Percentiles rank a stretch among this genome's conserved stretches.
Evolutionary conservation across 2,113 vertebrate genomes (phyloP).

Genomic region (Corythornis cristatus): DNA sequence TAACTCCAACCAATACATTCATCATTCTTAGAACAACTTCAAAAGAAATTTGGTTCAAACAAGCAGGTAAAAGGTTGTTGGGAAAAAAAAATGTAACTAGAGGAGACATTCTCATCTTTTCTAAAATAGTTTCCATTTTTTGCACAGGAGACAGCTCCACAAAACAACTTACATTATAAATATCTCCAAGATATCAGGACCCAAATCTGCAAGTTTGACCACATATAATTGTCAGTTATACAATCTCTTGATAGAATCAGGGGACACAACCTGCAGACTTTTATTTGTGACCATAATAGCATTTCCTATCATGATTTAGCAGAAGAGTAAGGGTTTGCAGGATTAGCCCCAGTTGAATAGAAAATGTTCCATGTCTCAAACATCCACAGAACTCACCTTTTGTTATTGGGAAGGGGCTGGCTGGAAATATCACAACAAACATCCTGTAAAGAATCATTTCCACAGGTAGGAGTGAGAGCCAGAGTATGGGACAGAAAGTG

Average conservation of each 20-base stretch:
- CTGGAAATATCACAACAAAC: neutral
- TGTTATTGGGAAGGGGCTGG: neutral
- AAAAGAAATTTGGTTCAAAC: neutral
- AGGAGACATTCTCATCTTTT: neutral
- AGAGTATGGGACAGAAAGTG: neutral
- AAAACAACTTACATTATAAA: neutral
- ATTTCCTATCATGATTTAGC: neutral
- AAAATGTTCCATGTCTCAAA: neutral
- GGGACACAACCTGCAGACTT: neutral
- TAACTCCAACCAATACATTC: neutral
- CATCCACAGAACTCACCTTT: neutral
- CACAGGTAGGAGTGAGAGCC: neutral
- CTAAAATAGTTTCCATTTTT: neutral
- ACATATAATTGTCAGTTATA: neutral
- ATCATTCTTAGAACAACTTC: neutral
- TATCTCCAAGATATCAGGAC: neutral
- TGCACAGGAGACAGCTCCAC: neutral
- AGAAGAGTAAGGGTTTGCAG: neutral
- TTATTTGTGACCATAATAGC: neutral
- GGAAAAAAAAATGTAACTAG: neutral
- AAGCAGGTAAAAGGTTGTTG: rapidly evolving
- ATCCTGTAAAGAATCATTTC: neutral
- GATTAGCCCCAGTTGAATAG: neutral
- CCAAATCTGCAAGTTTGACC: neutral
- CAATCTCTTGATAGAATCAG: neutral